Percentiles rank a stretch among this genome's conserved stretches.
Conservation (phyloP, 2,113 vertebrate genomes). For the Oceanites oceanicus region DNA sequence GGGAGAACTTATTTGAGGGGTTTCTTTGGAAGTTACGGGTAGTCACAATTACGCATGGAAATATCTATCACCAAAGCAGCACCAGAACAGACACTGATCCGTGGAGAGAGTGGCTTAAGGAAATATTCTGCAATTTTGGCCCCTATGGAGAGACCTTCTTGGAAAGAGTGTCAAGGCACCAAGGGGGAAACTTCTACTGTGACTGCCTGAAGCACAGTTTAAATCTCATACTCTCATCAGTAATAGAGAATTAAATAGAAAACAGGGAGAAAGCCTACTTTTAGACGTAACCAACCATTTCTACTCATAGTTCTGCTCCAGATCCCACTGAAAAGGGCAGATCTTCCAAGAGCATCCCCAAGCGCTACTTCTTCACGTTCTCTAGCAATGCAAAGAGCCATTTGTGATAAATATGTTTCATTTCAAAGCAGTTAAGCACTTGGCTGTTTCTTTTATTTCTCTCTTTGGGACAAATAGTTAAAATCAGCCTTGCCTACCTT, state of each 20-base stretch:
- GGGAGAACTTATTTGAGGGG: neutral
- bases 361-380: neutral
- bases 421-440: constrained; percentile 1
- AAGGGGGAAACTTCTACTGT: neutral
- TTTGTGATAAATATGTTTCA: neutral
- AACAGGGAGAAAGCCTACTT: neutral
- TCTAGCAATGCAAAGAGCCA: neutral
- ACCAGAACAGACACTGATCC: neutral
- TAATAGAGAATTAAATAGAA: neutral
- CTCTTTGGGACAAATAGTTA: constrained; percentile 8
- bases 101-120: neutral
- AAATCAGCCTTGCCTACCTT: neutral
- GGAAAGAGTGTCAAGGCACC: neutral
- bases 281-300: neutral
- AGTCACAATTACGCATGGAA: neutral
- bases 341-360: neutral
- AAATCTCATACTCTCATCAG: neutral
- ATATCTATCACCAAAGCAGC: neutral
- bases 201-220: neutral
- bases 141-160: neutral
- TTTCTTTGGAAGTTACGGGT: neutral
- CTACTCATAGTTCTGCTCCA: neutral
- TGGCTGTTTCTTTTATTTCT: constrained; percentile 5
- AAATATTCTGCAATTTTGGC: neutral
- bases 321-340: neutral